Conservation (phyloP, 2,888 invertebrate species). For the Pseudococcus jackbeardsleyi region DNA sequence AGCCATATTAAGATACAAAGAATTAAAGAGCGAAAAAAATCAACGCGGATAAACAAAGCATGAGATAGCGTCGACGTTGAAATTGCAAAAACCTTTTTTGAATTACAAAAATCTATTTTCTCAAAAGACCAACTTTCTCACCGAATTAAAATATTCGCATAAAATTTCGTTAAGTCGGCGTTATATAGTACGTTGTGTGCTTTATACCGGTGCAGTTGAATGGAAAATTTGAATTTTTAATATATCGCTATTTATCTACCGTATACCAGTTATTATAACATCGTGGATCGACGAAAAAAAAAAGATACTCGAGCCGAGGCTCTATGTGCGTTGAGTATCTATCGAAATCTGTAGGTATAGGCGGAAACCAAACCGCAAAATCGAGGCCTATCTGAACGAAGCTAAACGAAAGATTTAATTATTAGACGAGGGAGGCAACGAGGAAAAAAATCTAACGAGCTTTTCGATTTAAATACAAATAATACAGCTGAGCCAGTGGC, state of each 20-base stretch:
- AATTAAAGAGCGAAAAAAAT: constrained; percentile 50
- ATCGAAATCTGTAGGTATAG: background rate
- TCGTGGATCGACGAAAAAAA: background rate
- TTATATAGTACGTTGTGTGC: background rate
- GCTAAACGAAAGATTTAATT: background rate
- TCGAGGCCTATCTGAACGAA: background rate
- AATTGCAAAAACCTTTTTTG: constrained; percentile 44
- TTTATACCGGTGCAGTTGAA: constrained; percentile 37
- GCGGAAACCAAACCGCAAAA: background rate
- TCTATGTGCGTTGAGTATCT: background rate
- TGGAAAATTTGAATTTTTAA: constrained; percentile 53
- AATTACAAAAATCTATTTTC: constrained; percentile 50
- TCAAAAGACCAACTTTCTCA: constrained; percentile 46
- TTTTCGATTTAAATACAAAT: background rate
- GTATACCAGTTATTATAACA: background rate
- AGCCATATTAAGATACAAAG: constrained; percentile 49
- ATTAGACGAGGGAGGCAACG: background rate
- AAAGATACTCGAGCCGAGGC: background rate
- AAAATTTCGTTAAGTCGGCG: constrained; percentile 50
- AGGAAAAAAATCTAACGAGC: background rate
- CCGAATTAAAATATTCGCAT: constrained; percentile 53
- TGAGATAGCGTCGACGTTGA: constrained; percentile 29
- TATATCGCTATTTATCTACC: constrained; percentile 4
- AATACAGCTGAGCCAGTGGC: background rate
- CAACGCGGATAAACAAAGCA: constrained; percentile 52